Evolutionary conservation across 2,113 vertebrate genomes (phyloP), one percentile per base, ranked within the genome.

Genomic region (Herpetotheres cachinnans): DNA sequence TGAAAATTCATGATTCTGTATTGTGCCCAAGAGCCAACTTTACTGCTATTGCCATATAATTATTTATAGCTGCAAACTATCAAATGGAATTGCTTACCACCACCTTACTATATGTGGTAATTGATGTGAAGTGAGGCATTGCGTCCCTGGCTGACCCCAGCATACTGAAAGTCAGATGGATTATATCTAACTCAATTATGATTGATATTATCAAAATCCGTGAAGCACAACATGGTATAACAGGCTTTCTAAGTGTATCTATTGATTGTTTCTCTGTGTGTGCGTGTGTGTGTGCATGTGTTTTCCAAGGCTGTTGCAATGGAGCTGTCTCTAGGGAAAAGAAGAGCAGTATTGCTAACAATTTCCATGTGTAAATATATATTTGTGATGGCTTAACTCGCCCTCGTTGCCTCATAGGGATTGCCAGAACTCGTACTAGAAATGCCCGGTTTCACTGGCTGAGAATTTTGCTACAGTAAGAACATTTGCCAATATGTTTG

Each of bases 201-300:
- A 99, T 99, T 99, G 99, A 99, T 99, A 99, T 98, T 97, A 99
- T 99, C 98, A 99, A 98, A 99, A 99, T 98, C 99, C 55, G 87
- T 98, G 90, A 84, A 93, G 96, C 96, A 97, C 91, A 69, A 95
- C 97, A 93, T 42, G 97, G 96, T 97, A 95, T 97, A 98, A 97
- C 98, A 97, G 98, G 97, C 97, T 97, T 98, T 98, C 98, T 89
- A 98, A 98, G 98, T 98, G 97, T 97, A 91, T 72, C 94, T 96
- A 98, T 99, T 98, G 98, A 98, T 98, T 98, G 99, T 99, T 99
- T 96, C 78, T 92, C 9, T 66, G 24, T 58, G 72, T 40, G 65
- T 44, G 13, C 11, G 16, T 70, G 55, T 32, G 78, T 67, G 83
- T 38, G 26, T 50, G 83, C 56, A 42, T 55, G 79, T 70, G 56